These are phyloP conservation scores for Mimas tiliae DNA, from an alignment of 2,888 invertebrate species.

Conservation along the genomic window DNA sequence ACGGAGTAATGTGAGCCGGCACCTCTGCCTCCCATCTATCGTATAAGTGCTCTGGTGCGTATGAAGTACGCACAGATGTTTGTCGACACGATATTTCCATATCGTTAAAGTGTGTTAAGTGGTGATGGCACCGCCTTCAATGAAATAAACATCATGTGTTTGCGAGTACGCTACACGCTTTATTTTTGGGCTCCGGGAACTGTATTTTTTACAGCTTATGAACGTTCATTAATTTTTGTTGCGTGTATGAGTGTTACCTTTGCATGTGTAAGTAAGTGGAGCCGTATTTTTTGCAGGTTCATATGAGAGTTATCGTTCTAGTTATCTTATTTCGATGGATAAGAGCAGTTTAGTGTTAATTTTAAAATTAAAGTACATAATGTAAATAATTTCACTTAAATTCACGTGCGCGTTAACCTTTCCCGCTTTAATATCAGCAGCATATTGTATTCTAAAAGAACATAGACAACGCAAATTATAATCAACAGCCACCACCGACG, in stretches of 20 bases:
- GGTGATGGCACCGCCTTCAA: neutral
- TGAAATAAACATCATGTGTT: neutral
- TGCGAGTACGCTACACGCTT: neutral
- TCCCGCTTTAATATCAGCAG: neutral
- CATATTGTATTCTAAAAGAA: neutral
- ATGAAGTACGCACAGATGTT: neutral
- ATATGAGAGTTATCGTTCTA: too few relatives aligned
- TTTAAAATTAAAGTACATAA: too few relatives aligned
- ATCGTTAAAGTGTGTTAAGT: neutral
- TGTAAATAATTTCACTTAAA: too few relatives aligned
- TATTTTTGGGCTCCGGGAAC: neutral
- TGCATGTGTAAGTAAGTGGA: too few relatives aligned
- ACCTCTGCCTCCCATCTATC: neutral
- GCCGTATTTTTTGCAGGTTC: too few relatives aligned
- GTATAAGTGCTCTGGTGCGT: neutral
- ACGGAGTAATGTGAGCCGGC: too few relatives aligned
- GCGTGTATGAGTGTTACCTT: too few relatives aligned
- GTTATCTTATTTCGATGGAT: too few relatives aligned
- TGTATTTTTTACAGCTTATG: neutral
- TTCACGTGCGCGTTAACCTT: neutral
- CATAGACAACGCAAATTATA: neutral
- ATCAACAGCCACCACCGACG: neutral
- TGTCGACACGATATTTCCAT: constrained; percentile 10
- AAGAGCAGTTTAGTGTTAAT: too few relatives aligned
- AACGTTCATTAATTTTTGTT: too few relatives aligned